Evolutionary conservation across 2,888 invertebrate species (phyloP), one percentile per base, ranked within the genome.

Genomic region (Pardosa pseudoannulata): DNA sequence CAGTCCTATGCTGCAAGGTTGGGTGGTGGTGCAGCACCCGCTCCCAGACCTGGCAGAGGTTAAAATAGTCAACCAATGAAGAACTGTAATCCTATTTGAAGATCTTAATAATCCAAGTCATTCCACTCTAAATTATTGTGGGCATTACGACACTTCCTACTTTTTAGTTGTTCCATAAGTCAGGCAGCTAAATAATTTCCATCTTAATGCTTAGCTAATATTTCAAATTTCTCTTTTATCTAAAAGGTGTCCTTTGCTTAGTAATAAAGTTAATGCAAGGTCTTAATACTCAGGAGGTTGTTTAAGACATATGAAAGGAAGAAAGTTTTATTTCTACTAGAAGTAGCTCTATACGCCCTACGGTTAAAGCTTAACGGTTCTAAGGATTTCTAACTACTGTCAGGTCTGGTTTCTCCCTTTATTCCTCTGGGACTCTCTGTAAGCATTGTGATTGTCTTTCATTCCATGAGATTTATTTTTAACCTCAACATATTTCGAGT

Each of bases 1-100:
- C 79, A 87, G 28, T 78, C 79, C 41, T 56, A 70, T 29, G 81
- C 74, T 16, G 81, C 62, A 0, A 50, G 81, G n/a, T 27, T 64
- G 3, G 27, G 36, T 1, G 72, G 65, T 27, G 83, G 50, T 11
- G 76, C 39, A 19, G 67, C 65, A 1, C 29, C 50, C 0, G 41
- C 65, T 23, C 19, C 32, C 0, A n/a, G 56, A 56, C 56, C 19
- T 23, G 31, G 71, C 29, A 46, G 74, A 72, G 83, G 83, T 39
- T 85, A 72, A 82, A 56, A n/a, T 16, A 2, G 0, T 16, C 27
- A 70, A 13, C 29, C 36, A 29, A 62, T 11, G 7, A 27, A 27
- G 28, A 1, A 64, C 23, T 23, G 5, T 3, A 39, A 68, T 67
- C 29, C 46, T 28, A 32, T 16, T 29, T 76, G 7, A 64, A 64